Conservation (phyloP, 2,113 vertebrate genomes). For the Lasiurus borealis region DNA sequence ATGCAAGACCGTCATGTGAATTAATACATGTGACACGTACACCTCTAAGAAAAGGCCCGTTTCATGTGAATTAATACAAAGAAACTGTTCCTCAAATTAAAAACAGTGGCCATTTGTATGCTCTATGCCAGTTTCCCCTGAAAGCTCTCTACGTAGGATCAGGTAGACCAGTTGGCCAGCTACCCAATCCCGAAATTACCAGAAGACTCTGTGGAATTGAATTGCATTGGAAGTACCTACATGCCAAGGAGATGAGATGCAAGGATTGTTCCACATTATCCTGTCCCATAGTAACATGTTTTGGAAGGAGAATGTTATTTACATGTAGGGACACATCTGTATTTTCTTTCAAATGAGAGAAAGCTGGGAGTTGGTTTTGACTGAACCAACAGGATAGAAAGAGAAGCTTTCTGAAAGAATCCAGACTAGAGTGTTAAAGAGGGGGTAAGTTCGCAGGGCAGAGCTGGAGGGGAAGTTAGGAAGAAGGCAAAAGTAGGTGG, state of each 20-base stretch:
- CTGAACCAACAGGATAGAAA: background rate
- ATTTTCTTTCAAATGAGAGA: background rate
- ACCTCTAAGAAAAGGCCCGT: background rate
- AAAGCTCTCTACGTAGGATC: background rate
- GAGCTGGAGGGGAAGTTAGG: background rate
- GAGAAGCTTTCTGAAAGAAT: background rate
- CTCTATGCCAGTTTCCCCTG: background rate
- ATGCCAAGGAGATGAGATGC: fast-evolving
- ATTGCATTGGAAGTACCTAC: fast-evolving
- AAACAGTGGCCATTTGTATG: background rate
- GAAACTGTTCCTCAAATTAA: background rate
- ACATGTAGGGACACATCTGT: background rate
- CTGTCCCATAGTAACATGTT: background rate
- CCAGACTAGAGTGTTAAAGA: fast-evolving
- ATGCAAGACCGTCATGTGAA: background rate
- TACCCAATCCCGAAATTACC: fast-evolving
- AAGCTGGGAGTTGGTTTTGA: background rate
- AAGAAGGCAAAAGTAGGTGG: background rate
- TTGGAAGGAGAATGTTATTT: background rate
- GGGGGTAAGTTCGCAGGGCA: background rate
- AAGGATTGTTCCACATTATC: background rate
- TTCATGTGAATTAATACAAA: background rate
- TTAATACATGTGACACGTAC: background rate
- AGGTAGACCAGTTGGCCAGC: background rate
- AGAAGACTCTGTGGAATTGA: background rate